A percentile compares a stretch with the other conserved stretches of the same genome.
Evolutionary conservation across 2,888 invertebrate genomes (phyloP).

Genomic region (Eupithecia inturbata): DNA sequence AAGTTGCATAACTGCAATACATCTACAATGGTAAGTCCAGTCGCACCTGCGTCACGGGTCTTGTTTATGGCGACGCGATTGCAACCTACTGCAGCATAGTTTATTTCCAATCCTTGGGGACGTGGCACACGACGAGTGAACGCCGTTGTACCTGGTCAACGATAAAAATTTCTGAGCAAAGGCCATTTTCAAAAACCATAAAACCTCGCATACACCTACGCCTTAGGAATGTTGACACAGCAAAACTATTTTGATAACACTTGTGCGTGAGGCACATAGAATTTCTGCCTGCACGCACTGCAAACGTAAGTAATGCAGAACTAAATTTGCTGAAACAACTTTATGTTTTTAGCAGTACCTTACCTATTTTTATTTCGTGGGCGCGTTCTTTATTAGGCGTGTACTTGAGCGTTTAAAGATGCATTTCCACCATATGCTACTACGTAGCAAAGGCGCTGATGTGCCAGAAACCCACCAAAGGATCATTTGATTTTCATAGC

Average conservation of each 20-base stretch:
- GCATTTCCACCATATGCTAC: not conserved
- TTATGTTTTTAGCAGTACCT: not conserved
- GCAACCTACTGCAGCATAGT: conserved; percentile 27
- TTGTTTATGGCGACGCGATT: conserved; percentile 34
- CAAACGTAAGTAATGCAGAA: not conserved
- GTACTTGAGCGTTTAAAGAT: no score
- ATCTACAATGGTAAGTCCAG: conserved; percentile 9
- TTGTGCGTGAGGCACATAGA: no score
- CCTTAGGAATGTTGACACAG: not conserved
- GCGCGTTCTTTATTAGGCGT: not conserved
- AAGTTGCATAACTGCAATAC: not conserved
- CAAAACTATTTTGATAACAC: not conserved
- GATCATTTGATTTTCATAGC: not conserved
- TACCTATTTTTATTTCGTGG: not conserved
- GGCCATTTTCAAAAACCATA: no score
- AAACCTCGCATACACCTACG: not conserved
- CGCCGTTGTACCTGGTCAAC: not conserved
- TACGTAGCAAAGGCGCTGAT: not conserved
- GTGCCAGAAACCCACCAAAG: not conserved
- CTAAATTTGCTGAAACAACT: not conserved
- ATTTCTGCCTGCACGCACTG: no score
- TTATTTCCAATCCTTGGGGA: conserved; percentile 31
- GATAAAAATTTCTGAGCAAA: not conserved
- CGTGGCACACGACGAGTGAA: conserved; percentile 22
- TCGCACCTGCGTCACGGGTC: conserved; percentile 34